Evolutionary conservation across 2,888 invertebrate species (phyloP).

Genomic region (Malthinus seriepunctatus): DNA sequence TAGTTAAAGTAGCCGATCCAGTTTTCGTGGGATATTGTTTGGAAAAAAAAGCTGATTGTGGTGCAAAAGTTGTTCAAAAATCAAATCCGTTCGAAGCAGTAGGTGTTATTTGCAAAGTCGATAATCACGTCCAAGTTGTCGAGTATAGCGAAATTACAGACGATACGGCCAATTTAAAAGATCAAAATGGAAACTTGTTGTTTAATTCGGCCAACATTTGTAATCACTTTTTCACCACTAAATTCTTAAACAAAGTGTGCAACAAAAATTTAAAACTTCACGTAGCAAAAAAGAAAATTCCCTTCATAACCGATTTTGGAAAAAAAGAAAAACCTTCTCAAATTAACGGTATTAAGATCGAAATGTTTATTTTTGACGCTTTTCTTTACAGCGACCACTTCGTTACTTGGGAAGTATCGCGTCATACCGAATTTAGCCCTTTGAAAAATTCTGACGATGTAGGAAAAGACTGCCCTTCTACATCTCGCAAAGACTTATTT

Average conservation of each 20-base stretch:
- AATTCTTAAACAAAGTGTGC: slow-evolving; percentile 77
- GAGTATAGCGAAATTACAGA: slow-evolving; percentile 97
- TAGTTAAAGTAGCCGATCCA: slow-evolving; percentile 98
- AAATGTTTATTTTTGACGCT: slow-evolving; percentile 99
- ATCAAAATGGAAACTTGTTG: slow-evolving; percentile 76
- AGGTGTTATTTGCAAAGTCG: slow-evolving; percentile 93
- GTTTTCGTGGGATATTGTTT: slow-evolving; percentile 94
- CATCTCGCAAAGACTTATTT: slow-evolving; percentile 78
- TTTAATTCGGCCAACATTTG: slow-evolving; percentile 98
- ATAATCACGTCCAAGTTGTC: slow-evolving; percentile 87
- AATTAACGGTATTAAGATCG: slow-evolving; percentile 97
- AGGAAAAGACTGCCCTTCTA: slow-evolving; percentile 89
- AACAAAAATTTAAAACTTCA: slow-evolving; percentile 84
- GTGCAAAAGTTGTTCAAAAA: slow-evolving; percentile 95
- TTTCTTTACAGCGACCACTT: slow-evolving; percentile 92
- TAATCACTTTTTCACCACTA: slow-evolving; percentile 93
- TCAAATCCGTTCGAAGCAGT: slow-evolving; percentile 89
- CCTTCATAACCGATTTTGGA: slow-evolving; percentile 75
- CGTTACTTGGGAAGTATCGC: slow-evolving; percentile 88
- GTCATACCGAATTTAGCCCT: slow-evolving; percentile 95
- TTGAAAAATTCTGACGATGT: slow-evolving; percentile 90
- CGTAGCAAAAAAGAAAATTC: slow-evolving; percentile 96
- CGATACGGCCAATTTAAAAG: slow-evolving; percentile 80
- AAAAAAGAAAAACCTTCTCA: slow-evolving; percentile 73
- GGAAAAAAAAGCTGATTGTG: slow-evolving; percentile 87